A percentile compares a stretch with the other conserved stretches of the same genome.
Conservation (phyloP, 2,113 vertebrate species). For the Mus pahari region DNA sequence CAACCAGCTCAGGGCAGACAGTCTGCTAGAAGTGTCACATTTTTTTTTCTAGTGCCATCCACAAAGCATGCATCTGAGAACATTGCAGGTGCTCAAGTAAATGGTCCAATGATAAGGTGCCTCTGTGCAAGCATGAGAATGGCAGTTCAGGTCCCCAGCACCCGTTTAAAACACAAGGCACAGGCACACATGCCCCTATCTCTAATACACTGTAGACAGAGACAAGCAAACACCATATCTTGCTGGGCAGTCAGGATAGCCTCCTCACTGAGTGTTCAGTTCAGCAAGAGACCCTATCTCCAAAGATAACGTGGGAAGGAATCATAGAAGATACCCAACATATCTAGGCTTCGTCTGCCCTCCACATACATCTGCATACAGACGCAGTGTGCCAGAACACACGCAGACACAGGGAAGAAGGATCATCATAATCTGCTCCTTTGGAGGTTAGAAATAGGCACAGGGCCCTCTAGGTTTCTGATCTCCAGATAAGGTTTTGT, state of each 20-base stretch:
- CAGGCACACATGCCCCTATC: neutral
- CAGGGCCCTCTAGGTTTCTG: neutral
- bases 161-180: neutral
- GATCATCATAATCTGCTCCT: neutral
- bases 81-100: too few species aligned
- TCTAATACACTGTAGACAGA: neutral
- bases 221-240: neutral
- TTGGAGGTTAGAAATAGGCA: neutral
- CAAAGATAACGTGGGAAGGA: neutral
- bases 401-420: neutral
- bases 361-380: neutral
- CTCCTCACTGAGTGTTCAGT: neutral
- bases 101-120: neutral
- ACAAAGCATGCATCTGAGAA: neutral
- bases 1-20: neutral
- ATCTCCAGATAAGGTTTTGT: neutral
- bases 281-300: neutral
- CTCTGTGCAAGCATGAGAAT: fast-evolving
- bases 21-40: neutral
- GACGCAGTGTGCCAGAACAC: neutral
- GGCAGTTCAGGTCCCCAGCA: neutral
- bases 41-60: neutral
- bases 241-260: neutral
- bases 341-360: neutral
- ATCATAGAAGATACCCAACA: too few species aligned